Percentiles rank a stretch among this genome's conserved stretches.
These are phyloP conservation scores for Villa cingulata DNA, from an alignment of 2,888 invertebrate species.

Conservation along the genomic window DNA sequence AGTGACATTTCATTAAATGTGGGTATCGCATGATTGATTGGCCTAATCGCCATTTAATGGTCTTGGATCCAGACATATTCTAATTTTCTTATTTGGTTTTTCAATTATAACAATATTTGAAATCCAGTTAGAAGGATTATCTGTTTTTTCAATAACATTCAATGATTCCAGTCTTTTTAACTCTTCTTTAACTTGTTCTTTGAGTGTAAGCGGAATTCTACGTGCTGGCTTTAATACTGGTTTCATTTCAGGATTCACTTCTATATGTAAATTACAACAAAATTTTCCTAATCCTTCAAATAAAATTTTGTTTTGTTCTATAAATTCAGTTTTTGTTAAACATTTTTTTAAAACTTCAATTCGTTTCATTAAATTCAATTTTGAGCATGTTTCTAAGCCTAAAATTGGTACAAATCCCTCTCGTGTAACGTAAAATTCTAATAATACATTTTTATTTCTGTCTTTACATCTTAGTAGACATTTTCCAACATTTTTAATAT, in stretches of 20 bases:
- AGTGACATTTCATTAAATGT: slow-evolving; percentile 11
- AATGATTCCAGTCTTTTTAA: slow-evolving; percentile 3
- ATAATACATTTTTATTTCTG: not conserved
- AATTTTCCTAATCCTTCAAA: slow-evolving; percentile 8
- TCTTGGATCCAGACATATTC: slow-evolving; percentile 11
- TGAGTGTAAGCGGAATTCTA: not conserved
- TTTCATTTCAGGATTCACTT: slow-evolving; percentile 7
- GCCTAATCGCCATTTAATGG: slow-evolving; percentile 9
- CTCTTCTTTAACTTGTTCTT: not conserved
- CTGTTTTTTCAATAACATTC: not conserved
- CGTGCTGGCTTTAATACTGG: slow-evolving; percentile 6
- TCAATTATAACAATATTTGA: no score
- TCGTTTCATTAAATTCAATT: slow-evolving; percentile 7
- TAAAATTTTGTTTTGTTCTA: slow-evolving; percentile 3
- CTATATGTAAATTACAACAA: slow-evolving; percentile 3
- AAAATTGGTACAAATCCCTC: not conserved
- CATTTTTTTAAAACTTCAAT: slow-evolving; percentile 1
- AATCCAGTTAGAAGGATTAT: slow-evolving; percentile 8
- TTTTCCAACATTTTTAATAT: slow-evolving; percentile 1
- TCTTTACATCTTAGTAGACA: not conserved
- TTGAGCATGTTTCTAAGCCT: slow-evolving; percentile 4
- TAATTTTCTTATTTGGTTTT: slow-evolving; percentile 3
- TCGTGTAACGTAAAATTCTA: not conserved
- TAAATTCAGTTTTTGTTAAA: not conserved
- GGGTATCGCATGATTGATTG: slow-evolving; percentile 10